A percentile compares a stretch with the other conserved stretches of the same genome.
phyloP scores from a whole-genome alignment of 2,113 vertebrate species.

The Struthidea cinerea region DNA sequence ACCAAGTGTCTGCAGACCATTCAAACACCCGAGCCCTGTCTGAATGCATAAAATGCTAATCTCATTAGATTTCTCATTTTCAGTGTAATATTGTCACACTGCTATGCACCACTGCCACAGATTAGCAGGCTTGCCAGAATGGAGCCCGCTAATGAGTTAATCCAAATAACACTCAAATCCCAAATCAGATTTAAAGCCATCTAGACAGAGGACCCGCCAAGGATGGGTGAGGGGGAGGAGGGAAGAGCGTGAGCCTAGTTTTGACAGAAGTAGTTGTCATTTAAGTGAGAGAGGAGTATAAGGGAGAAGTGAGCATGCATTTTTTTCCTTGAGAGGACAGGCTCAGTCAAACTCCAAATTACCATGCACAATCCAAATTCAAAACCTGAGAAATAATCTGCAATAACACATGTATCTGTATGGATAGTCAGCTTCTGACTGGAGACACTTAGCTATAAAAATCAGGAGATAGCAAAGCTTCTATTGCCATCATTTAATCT shows the following conservation, averaged over 20 bases:
- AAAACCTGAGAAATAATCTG: slow-evolving; percentile 46
- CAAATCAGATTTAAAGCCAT: slow-evolving; percentile 76
- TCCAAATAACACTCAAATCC: slow-evolving; percentile 77
- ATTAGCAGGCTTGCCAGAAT: slow-evolving; percentile 72
- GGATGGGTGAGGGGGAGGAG: not conserved
- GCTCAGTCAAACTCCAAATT: not conserved
- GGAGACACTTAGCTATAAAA: slow-evolving; percentile 35
- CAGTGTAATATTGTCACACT: slow-evolving; percentile 66
- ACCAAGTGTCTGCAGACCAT: slow-evolving; percentile 22
- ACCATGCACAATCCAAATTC: not conserved
- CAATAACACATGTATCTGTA: slow-evolving; percentile 35
- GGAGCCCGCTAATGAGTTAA: slow-evolving; percentile 77
- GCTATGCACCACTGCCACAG: slow-evolving; percentile 71
- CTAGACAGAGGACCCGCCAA: slow-evolving; percentile 20
- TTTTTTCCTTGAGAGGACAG: slow-evolving; percentile 17
- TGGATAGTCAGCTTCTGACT: slow-evolving; percentile 25
- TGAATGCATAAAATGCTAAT: slow-evolving; percentile 66
- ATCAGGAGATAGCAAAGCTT: slow-evolving; percentile 41
- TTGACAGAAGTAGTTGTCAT: not conserved
- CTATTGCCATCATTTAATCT: not conserved
- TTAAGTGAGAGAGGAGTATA: not conserved
- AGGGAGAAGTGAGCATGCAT: not conserved
- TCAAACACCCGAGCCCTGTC: slow-evolving; percentile 14
- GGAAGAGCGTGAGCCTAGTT: not conserved
- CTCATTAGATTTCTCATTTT: slow-evolving; percentile 78